A percentile compares a stretch with the other conserved stretches of the same genome.
These are phyloP conservation scores for Apamea monoglypha DNA, from an alignment of 2,888 invertebrate genomes.

Conservation along the genomic window DNA sequence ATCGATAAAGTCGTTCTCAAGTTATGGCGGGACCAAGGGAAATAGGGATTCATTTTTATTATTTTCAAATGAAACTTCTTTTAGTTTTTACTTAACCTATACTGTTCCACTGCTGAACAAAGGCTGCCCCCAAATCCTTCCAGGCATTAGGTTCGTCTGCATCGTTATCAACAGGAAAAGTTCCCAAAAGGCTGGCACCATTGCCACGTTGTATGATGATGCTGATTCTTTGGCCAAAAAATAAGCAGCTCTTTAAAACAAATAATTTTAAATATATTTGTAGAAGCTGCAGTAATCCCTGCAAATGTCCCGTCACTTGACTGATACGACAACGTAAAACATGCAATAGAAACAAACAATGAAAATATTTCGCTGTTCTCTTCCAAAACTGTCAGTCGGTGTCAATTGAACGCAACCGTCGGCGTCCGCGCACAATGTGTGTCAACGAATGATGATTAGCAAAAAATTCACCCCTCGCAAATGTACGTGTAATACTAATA, in stretches of 20 bases:
- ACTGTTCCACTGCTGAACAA: too few species aligned
- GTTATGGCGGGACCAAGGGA: too few species aligned
- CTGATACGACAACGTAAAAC: neutral
- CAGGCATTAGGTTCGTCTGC: too few species aligned
- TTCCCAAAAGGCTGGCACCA: too few species aligned
- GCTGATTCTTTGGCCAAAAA: too few species aligned
- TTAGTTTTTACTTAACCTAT: too few species aligned
- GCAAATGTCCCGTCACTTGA: neutral
- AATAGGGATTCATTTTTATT: too few species aligned
- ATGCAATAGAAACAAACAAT: neutral
- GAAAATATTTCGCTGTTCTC: neutral
- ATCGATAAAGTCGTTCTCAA: too few species aligned
- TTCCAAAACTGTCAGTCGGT: constrained; percentile 7
- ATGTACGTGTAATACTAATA: constrained; percentile 61
- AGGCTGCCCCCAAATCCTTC: neutral
- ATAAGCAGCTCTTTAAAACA: too few species aligned
- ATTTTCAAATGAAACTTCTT: too few species aligned
- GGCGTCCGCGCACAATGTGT: constrained; percentile 44
- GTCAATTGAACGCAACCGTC: constrained; percentile 33
- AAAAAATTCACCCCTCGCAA: constrained; percentile 58
- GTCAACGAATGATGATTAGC: constrained; percentile 56
- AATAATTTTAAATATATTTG: neutral
- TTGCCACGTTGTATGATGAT: too few species aligned
- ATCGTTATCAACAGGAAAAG: too few species aligned
- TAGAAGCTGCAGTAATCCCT: neutral